Evolutionary conservation across 2,888 invertebrate species (phyloP), one percentile per base, ranked within the genome.

Genomic region (Alloplasta piceator): DNA sequence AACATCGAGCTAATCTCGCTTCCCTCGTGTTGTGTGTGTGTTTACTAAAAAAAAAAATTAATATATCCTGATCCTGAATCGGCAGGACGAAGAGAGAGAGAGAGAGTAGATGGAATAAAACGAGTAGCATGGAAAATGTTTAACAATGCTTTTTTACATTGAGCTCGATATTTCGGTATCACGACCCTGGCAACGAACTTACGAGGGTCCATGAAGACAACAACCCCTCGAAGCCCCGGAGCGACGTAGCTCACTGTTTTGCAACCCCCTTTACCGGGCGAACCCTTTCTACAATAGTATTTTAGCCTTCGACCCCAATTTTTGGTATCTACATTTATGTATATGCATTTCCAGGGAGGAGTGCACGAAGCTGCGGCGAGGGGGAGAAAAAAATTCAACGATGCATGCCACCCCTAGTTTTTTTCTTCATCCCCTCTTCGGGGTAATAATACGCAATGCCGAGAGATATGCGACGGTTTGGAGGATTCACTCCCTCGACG

Each of bases 401-500:
- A 85, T 85, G 84, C 84, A 81, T 82, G 80, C 82, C 70, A 84
- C 83, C 83, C 83, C 48, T 26, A 79, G 63, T 78, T 84, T 83
- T 77, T 79, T 72, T 64, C 70, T 55, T 74, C 66, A 67, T 64
- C 55, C 56, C 50, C 41, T 41, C 55, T 60, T 41, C 66, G 55
- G 77, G 64, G 75, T 76, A 82, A 77, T 77, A 83, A 77, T 83
- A 83, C 66, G 43, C 36, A 46, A 39, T 16, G 38, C 39, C 38
- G 66, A 67, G 46, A 14, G 60, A 76, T 60, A 68, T 58, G 61
- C 72, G 52, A 71, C 55, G 58, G 72, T 61, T 26, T 64, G 77
- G 82, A 79, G 63, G 79, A 70, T 82, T 80, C 71, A 80, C 73
- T 80, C 78, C 80, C 82, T 76, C 78, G 50, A 52, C 39, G 48